Conservation (phyloP, 2,888 invertebrate species). For the Eubasilissa splendida region DNA sequence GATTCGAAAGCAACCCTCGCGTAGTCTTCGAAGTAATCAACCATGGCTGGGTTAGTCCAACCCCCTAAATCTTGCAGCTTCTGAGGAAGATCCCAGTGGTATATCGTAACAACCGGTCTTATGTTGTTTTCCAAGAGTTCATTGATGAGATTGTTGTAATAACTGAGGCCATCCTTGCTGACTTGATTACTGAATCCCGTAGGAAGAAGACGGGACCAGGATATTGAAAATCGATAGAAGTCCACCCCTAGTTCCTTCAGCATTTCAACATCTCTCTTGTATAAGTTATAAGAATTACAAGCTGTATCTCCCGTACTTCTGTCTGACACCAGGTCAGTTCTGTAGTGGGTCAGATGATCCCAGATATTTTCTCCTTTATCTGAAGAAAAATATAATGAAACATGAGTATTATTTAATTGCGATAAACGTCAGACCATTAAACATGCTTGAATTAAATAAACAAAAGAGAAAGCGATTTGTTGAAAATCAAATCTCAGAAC, state of each 20-base stretch:
- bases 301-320: slow-evolving; percentile 75
- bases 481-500: too few species aligned
- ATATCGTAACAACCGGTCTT: slow-evolving; percentile 75
- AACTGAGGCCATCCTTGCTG: slow-evolving; percentile 68
- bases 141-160: slow-evolving; percentile 76
- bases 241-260: slow-evolving; percentile 72
- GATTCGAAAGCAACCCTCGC: slow-evolving; percentile 66
- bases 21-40: slow-evolving; percentile 72
- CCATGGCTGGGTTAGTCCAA: slow-evolving; percentile 71
- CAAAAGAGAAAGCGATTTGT: background rate
- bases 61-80: slow-evolving; percentile 70
- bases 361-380: slow-evolving; percentile 79
- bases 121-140: slow-evolving; percentile 72
- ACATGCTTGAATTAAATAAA: background rate
- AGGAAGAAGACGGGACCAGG: slow-evolving; percentile 81
- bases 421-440: too few species aligned
- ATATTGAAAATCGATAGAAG: slow-evolving; percentile 76
- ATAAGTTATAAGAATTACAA: slow-evolving; percentile 78
- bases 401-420: too few species aligned
- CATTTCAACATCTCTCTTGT: slow-evolving; percentile 74
- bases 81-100: slow-evolving; percentile 81
- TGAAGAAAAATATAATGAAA: slow-evolving; percentile 59
- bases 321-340: slow-evolving; percentile 71
- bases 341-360: slow-evolving; percentile 76
- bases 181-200: slow-evolving; percentile 65